These are phyloP conservation scores for Pristionchus arcanus DNA, from an alignment of 2,888 invertebrate genomes.

Conservation along the genomic window DNA sequence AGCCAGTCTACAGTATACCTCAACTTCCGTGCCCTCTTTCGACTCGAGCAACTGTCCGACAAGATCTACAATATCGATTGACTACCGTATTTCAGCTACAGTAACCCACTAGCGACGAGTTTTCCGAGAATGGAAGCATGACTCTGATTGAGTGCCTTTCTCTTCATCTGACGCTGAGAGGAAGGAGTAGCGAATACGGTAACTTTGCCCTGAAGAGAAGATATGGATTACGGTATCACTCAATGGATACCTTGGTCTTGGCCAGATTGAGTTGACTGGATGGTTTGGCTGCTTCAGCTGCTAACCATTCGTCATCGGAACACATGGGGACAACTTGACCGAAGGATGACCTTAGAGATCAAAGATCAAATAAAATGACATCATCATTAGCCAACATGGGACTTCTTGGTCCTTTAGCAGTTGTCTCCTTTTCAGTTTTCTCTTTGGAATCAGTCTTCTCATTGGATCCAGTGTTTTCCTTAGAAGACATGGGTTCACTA, in stretches of 20 bases:
- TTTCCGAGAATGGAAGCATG: slow-evolving; percentile 43
- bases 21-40: slow-evolving; percentile 50
- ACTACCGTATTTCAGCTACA: not conserved
- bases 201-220: slow-evolving; percentile 37
- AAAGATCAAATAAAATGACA: not conserved
- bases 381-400: slow-evolving; percentile 30
- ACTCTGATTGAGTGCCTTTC: slow-evolving; percentile 54
- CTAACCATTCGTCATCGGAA: slow-evolving; percentile 53
- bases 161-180: slow-evolving; percentile 20
- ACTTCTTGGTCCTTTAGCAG: slow-evolving; percentile 25
- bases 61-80: slow-evolving; percentile 37
- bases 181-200: slow-evolving; percentile 53
- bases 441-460: slow-evolving; percentile 21
- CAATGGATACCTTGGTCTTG: slow-evolving; percentile 39
- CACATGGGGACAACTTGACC: slow-evolving; percentile 53
- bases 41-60: slow-evolving; percentile 49
- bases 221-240: not conserved
- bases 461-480: slow-evolving; percentile 18
- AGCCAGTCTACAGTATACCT: slow-evolving; percentile 19
- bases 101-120: slow-evolving; percentile 40
- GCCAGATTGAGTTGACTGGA: slow-evolving; percentile 53
- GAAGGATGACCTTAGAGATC: slow-evolving; percentile 42
- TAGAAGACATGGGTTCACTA: not conserved
- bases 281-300: slow-evolving; percentile 41
- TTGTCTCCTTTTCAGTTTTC: slow-evolving; percentile 22